Evolutionary conservation across 2,113 vertebrate species (phyloP).

Genomic region (Narcine bancroftii): DNA sequence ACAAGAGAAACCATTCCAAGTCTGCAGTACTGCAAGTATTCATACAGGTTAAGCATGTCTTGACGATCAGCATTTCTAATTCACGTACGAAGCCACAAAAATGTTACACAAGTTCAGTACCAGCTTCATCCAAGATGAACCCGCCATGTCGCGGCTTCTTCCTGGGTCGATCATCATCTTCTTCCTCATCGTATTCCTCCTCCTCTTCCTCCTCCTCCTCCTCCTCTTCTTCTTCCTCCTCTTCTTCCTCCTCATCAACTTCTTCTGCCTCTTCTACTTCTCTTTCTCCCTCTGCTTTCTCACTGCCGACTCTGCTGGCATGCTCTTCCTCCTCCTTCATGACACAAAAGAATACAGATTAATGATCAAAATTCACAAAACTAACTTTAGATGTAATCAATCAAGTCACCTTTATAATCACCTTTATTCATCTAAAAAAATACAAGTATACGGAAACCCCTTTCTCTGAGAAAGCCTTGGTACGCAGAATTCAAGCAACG

Average conservation of each 20-base stretch:
- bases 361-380: background rate
- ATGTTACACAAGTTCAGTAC: constrained; percentile 46
- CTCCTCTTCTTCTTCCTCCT: constrained; percentile 58
- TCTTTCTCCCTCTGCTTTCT: constrained; percentile 77
- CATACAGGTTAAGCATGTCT: background rate
- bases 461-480: too few species aligned
- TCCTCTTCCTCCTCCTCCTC: constrained; percentile 68
- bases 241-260: constrained; percentile 70
- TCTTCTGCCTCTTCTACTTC: constrained; percentile 64
- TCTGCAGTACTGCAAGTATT: background rate
- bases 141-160: constrained; percentile 79
- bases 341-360: background rate
- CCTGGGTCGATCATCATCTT: constrained; percentile 74
- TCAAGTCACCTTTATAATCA: too few species aligned
- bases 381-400: too few species aligned
- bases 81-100: constrained; percentile 8
- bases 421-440: too few species aligned
- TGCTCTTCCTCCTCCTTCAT: constrained; percentile 62
- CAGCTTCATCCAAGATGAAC: constrained; percentile 85
- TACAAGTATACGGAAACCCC: too few species aligned
- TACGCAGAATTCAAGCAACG: too few species aligned
- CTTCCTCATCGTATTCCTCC: constrained; percentile 76
- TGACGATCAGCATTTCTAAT: background rate
- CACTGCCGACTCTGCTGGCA: constrained; percentile 79
- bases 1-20: background rate